Conservation (phyloP, 2,797 vertebrate species). For the Nyctibius grandis region DNA sequence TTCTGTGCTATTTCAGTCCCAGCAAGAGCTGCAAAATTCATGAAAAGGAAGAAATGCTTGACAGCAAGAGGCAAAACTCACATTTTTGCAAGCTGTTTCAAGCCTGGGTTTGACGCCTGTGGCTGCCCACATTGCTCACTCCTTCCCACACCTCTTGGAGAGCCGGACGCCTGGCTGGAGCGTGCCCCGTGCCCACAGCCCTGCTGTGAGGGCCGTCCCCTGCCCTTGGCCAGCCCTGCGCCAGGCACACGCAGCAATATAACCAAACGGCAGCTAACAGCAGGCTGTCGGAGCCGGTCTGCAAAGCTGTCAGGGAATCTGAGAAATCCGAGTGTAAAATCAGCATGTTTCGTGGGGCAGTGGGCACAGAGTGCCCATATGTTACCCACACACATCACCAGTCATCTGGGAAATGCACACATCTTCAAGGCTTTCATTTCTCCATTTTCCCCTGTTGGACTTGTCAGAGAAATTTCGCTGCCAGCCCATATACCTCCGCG, state of each 20-base stretch:
- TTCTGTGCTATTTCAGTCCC: conserved; percentile 26
- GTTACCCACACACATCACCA: conserved; percentile 62
- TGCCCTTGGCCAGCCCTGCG: not conserved
- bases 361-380: conserved; percentile 63
- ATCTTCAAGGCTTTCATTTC: conserved; percentile 46
- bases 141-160: not conserved
- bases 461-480: conserved; percentile 59
- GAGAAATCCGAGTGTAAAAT: conserved; percentile 57
- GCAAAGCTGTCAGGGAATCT: conserved; percentile 57
- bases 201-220: not conserved
- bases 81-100: not conserved
- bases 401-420: conserved; percentile 54
- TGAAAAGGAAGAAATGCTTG: conserved; percentile 3
- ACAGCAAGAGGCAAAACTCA: not conserved
- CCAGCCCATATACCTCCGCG: conserved; percentile 46
- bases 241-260: not conserved
- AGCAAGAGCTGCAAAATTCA: conserved; percentile 21
- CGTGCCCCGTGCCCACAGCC: not conserved
- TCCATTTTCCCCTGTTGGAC: conserved; percentile 28
- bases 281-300: conserved; percentile 3
- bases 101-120: not conserved
- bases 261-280: not conserved
- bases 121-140: rapidly evolving
- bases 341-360: conserved; percentile 58
- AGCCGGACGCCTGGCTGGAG: rapidly evolving